These are phyloP conservation scores for Leucoptera coffeella DNA, from an alignment of 2,888 invertebrate species.

Conservation along the genomic window DNA sequence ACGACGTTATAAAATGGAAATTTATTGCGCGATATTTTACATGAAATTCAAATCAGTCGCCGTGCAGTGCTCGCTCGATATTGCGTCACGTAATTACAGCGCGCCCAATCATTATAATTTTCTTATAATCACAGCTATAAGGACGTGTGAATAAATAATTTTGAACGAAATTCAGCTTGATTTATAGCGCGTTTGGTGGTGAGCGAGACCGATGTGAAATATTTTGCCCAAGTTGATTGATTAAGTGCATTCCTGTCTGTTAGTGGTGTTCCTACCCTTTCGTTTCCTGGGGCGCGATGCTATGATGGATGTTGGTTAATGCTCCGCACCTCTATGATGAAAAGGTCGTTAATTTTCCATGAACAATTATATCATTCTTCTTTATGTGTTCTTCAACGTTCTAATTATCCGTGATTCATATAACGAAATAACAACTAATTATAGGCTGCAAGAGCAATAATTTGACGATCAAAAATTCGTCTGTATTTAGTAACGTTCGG, in stretches of 20 bases:
- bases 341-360: slow-evolving; percentile 29
- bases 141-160: slow-evolving; percentile 48
- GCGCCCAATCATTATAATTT: slow-evolving; percentile 51
- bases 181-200: too few species aligned
- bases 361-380: too few species aligned
- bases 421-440: slow-evolving; percentile 46
- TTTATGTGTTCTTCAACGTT: slow-evolving; percentile 12
- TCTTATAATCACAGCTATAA: slow-evolving; percentile 42
- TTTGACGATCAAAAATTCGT: too few species aligned
- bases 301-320: too few species aligned
- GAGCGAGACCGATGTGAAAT: too few species aligned
- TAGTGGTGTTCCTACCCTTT: too few species aligned
- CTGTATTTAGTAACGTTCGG: too few species aligned
- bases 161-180: slow-evolving; percentile 28
- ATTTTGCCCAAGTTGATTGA: too few species aligned
- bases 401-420: slow-evolving; percentile 48
- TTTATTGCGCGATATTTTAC: slow-evolving; percentile 48
- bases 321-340: too few species aligned
- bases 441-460: too few species aligned
- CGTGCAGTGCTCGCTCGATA: slow-evolving; percentile 33
- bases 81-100: slow-evolving; percentile 44
- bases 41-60: slow-evolving; percentile 43
- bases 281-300: too few species aligned
- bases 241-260: too few species aligned
- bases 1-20: slow-evolving; percentile 49